Conservation (phyloP, 2,888 invertebrate genomes). For the Serrognathus titanus region DNA sequence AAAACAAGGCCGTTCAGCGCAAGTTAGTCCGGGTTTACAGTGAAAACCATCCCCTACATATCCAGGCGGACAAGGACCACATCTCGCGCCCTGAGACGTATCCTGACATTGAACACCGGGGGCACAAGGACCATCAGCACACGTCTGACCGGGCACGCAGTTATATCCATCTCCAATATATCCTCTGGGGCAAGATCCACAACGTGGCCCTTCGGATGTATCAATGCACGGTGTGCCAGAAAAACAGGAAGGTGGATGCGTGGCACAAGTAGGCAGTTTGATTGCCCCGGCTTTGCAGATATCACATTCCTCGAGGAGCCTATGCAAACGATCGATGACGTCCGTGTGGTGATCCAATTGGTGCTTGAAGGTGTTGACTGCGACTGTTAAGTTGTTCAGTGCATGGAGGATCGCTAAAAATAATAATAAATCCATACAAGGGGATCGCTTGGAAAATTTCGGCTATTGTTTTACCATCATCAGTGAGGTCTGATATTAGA, state of each 20-base stretch:
- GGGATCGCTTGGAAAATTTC: background rate
- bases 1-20: conserved; percentile 71
- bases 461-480: conserved; percentile 49
- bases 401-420: conserved; percentile 55
- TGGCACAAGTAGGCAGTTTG: conserved; percentile 49
- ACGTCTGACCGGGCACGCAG: conserved; percentile 68
- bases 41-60: conserved; percentile 71
- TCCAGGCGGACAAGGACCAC: conserved; percentile 72
- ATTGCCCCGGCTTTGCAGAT: conserved; percentile 52
- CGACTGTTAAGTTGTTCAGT: conserved; percentile 62
- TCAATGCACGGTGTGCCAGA: conserved; percentile 62
- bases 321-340: conserved; percentile 67
- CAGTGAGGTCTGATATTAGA: conserved; percentile 54
- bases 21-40: conserved; percentile 58
- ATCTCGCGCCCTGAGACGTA: conserved; percentile 58
- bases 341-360: conserved; percentile 68
- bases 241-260: conserved; percentile 59
- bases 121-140: conserved; percentile 64
- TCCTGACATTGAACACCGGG: conserved; percentile 62
- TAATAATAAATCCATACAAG: conserved; percentile 15
- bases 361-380: conserved; percentile 65
- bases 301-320: conserved; percentile 75
- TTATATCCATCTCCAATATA: conserved; percentile 57
- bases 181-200: conserved; percentile 72
- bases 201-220: conserved; percentile 58